Evolutionary conservation across 2,113 vertebrate genomes (phyloP).

Genomic region (Anhinga anhinga): DNA sequence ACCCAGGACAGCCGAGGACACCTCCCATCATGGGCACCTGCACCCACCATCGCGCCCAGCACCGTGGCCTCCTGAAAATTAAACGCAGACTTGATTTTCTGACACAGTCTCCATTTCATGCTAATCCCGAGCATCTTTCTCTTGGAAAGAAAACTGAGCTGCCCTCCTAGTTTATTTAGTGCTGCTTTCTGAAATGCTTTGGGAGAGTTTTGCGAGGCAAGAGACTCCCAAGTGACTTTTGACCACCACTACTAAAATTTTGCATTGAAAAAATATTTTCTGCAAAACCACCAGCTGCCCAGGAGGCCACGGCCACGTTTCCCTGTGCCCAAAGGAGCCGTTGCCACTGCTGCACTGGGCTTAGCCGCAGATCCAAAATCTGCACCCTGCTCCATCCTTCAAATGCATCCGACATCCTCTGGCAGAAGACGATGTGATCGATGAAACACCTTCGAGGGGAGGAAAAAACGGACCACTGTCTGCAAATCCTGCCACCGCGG

Average conservation of each 20-base stretch:
- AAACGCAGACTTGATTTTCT: background rate
- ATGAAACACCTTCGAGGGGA: background rate
- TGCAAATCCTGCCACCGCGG: accelerated
- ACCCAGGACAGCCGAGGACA: background rate
- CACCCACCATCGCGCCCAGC: background rate
- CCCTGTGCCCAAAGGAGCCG: background rate
- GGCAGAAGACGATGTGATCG: background rate
- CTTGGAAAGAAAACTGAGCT: background rate
- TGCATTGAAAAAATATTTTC: background rate
- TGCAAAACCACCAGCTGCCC: background rate
- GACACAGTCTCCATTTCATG: accelerated
- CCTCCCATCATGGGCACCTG: background rate
- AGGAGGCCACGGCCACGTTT: background rate
- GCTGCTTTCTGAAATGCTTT: background rate
- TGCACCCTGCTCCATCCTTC: background rate
- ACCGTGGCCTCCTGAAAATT: background rate
- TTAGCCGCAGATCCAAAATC: background rate
- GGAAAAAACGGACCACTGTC: background rate
- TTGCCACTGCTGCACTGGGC: background rate
- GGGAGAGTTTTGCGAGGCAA: background rate
- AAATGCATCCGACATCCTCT: background rate
- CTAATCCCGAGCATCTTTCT: background rate
- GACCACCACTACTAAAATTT: background rate
- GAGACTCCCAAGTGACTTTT: background rate
- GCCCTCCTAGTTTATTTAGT: background rate